Evolutionary conservation across 2,113 vertebrate species (phyloP), one percentile per base, ranked within the genome.

Genomic region (Stigmatopora argus): DNA sequence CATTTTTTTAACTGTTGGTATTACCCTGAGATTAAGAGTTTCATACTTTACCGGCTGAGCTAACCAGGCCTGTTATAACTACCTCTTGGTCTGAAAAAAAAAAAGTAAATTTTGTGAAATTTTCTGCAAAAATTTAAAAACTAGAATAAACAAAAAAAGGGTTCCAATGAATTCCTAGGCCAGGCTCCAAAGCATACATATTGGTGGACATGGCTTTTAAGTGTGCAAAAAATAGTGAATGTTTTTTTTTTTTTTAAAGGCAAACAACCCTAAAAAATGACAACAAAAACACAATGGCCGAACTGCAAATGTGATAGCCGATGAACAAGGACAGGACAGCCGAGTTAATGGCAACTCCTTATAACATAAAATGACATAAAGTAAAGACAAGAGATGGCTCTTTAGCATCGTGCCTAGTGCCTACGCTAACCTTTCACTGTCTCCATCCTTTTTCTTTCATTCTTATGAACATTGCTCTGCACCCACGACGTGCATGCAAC

Each of bases 371-470:
- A 73, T 77, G 57, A 78, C 77, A 77, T 31, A 31, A 31, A 86
- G 85, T 85, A 84, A 56, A 49, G 69, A 84, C 74, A 67, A 74
- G 83, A 83, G 67, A 82, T 80, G 48, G 79, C 63, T 85, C 70
- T 62, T 71, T 61, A 72, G 75, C 77, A 69, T 35, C 49, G 69
- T 64, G 77, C 69, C 66, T 66, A 19, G 69, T 64, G 77, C 69
- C 66, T 66, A 19, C 70, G 63, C 70, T 56, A 68, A 14, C 34
- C 52, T 65, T 61, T 63, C 56, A n/a, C 60, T 67, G 44, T 44
- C 47, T 49, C 34, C 62, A 59, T 72, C 45, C 65, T 69, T 17
- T 60, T 45, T 47, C 46, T 74, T 79, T 83, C 66, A 75, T 69
- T 53, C n/a, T 1, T 21, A 12, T 71, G 69, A 74, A 77, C 71